Percentiles rank a stretch among this genome's conserved stretches.
These are phyloP conservation scores for Uropsilus gracilis DNA, from an alignment of 2,113 vertebrate genomes.

Conservation along the genomic window DNA sequence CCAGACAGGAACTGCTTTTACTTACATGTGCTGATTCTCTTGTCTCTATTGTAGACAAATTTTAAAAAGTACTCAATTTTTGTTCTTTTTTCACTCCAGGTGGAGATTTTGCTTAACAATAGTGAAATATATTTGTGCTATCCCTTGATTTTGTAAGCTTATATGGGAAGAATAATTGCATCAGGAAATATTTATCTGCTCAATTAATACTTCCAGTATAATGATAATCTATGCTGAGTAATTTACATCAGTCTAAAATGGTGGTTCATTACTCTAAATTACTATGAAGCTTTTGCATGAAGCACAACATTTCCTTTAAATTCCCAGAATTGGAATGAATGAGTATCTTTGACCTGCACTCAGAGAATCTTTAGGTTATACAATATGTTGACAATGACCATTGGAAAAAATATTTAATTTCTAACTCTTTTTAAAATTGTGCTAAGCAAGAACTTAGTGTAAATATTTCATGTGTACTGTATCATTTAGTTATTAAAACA, in stretches of 20 bases:
- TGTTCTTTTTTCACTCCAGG: neutral
- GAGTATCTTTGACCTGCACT: neutral
- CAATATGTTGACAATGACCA: neutral
- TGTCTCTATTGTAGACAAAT: slow-evolving; percentile 21
- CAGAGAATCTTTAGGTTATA: neutral
- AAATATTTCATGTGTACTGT: neutral
- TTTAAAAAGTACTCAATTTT: neutral
- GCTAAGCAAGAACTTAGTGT: neutral
- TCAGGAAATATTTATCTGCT: neutral
- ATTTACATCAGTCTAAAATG: neutral
- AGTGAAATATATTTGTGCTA: neutral
- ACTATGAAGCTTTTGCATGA: neutral
- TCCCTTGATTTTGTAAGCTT: neutral
- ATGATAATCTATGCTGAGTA: neutral
- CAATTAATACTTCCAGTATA: neutral
- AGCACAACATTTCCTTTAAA: slow-evolving; percentile 16
- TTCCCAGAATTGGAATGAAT: neutral
- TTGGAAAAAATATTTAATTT: neutral
- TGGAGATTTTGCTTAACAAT: neutral
- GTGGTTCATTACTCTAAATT: neutral
- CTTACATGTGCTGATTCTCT: slow-evolving; percentile 4
- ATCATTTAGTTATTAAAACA: neutral
- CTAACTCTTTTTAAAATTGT: neutral
- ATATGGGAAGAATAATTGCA: neutral
- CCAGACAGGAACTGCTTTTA: slow-evolving; percentile 25